phyloP scores from a whole-genome alignment of 2,113 vertebrate species.

The Dicentrarchus labrax region DNA sequence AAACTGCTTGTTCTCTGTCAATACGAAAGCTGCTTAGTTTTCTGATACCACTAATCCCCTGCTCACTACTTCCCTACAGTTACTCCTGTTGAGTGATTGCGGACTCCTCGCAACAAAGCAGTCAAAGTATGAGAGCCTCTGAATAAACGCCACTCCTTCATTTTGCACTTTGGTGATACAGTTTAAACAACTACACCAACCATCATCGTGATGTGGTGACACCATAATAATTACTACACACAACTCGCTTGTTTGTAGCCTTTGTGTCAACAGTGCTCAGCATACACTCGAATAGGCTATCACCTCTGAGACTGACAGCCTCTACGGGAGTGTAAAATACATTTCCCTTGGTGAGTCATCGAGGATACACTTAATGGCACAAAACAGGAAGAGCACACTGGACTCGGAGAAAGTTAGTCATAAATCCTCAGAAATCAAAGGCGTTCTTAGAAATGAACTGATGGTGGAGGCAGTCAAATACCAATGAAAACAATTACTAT shows the following conservation, averaged over 20 bases:
- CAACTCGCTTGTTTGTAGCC: too few species aligned
- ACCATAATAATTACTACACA: too few species aligned
- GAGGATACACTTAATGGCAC: not conserved
- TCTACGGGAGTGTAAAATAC: not conserved
- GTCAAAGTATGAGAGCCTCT: not conserved
- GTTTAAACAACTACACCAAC: not conserved
- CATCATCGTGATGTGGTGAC: not conserved
- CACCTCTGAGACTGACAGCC: not conserved
- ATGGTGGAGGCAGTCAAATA: not conserved
- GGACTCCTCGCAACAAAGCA: constrained; percentile 4
- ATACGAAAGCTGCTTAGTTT: constrained; percentile 51
- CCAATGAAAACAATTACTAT: not conserved
- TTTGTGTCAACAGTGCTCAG: not conserved
- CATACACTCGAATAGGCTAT: not conserved
- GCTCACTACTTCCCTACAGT: not conserved
- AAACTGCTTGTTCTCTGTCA: constrained; percentile 42
- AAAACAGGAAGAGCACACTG: not conserved
- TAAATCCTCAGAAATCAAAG: not conserved
- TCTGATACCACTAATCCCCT: constrained; percentile 40
- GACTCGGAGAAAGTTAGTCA: not conserved
- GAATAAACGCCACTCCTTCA: not conserved
- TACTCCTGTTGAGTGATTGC: constrained; percentile 17
- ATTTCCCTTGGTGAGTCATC: not conserved
- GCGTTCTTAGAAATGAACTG: not conserved
- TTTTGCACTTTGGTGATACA: not conserved